phyloP scores from a whole-genome alignment of 2,113 vertebrate species.

The Cheirogaleus medius region DNA sequence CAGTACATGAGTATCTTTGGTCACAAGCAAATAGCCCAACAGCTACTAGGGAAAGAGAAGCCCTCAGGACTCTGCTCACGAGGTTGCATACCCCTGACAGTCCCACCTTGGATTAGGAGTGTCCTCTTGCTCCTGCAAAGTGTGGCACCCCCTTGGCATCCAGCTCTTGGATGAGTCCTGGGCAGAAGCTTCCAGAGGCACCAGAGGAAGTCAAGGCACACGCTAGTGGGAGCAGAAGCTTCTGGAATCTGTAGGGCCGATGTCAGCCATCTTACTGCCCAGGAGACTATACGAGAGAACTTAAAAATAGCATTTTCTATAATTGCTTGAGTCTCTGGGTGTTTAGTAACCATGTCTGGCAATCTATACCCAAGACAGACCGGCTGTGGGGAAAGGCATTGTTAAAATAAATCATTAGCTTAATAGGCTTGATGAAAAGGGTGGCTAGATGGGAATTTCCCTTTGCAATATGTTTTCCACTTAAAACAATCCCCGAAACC shows the following conservation, averaged over 20 bases:
- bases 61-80: accelerated
- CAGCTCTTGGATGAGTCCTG: not conserved
- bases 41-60: not conserved
- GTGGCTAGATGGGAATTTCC: conserved; percentile 64
- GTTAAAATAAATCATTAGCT: conserved; percentile 77
- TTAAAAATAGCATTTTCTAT: conserved; percentile 78
- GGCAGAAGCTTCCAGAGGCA: not conserved
- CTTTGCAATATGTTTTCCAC: conserved; percentile 58
- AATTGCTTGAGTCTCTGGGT: conserved; percentile 72
- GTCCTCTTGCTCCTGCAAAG: not conserved
- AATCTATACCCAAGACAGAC: conserved; percentile 66
- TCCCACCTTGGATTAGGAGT: not conserved
- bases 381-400: conserved; percentile 67
- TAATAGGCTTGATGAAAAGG: conserved; percentile 71
- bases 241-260: conserved; percentile 6
- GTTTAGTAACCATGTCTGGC: conserved; percentile 75
- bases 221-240: not conserved
- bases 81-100: not conserved
- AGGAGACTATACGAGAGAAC: conserved; percentile 43
- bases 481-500: conserved; percentile 44
- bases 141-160: not conserved
- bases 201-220: not conserved
- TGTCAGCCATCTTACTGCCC: conserved; percentile 28
- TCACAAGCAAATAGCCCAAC: not conserved
- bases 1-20: not conserved